phyloP scores from a whole-genome alignment of 2,888 invertebrate species.

The Athripsodes cinereus region DNA sequence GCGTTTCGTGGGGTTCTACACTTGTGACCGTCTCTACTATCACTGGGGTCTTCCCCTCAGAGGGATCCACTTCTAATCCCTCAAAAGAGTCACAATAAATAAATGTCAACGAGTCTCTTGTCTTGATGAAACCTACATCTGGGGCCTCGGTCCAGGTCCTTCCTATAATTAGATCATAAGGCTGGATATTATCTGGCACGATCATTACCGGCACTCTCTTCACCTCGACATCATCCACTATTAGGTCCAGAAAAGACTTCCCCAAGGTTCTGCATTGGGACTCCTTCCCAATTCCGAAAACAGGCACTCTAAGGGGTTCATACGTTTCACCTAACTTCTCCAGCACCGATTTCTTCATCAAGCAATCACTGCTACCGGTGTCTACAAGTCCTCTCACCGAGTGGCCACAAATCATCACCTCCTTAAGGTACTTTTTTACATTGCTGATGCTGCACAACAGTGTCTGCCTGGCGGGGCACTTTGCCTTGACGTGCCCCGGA shows the following conservation, averaged over 20 bases:
- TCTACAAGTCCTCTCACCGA: background rate
- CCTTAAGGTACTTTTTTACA: background rate
- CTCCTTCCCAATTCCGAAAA: background rate
- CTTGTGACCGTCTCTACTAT: background rate
- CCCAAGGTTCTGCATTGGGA: background rate
- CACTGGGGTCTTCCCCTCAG: background rate
- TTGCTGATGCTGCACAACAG: background rate
- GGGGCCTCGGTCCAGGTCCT: background rate
- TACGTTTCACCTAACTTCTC: background rate
- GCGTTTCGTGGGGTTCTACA: background rate
- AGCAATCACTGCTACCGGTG: constrained; percentile 2
- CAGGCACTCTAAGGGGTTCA: background rate
- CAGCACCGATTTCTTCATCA: background rate
- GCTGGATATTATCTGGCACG: background rate
- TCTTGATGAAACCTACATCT: background rate
- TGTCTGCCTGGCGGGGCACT: background rate
- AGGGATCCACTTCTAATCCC: background rate
- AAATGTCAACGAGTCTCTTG: background rate
- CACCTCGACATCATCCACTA: background rate
- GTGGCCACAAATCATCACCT: background rate
- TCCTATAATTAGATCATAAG: background rate
- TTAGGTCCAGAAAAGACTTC: background rate
- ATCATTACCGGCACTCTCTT: background rate
- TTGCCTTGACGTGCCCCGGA: background rate
- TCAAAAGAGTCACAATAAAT: background rate